phyloP scores from a whole-genome alignment of 2,797 vertebrate genomes.

The Cephalopachus bancanus region DNA sequence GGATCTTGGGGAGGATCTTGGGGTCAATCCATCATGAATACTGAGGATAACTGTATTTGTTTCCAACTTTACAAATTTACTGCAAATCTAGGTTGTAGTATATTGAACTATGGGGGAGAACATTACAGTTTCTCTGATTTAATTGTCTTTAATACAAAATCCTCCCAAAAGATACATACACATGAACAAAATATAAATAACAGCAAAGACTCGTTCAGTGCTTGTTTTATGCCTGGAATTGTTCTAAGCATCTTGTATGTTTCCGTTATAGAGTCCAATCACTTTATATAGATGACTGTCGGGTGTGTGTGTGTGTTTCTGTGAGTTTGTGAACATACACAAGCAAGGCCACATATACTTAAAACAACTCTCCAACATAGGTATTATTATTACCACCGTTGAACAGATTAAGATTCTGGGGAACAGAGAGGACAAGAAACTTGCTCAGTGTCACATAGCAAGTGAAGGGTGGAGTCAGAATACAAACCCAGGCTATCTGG shows the following conservation, averaged over 20 bases:
- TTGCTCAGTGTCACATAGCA: not conserved
- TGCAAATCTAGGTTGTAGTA: not conserved
- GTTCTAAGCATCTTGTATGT: not conserved
- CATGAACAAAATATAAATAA: not conserved
- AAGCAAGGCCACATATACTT: not conserved
- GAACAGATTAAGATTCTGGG: not conserved
- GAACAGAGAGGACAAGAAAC: not conserved
- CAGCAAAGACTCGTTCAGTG: not conserved
- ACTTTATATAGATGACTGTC: not conserved
- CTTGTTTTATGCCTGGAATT: not conserved
- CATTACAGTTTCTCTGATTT: conserved; percentile 4
- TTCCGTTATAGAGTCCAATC: not conserved
- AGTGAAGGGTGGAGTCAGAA: not conserved
- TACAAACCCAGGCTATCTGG: not conserved
- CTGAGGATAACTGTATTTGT: not conserved
- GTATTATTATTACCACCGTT: not conserved
- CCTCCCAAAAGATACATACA: not conserved
- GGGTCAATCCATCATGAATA: not conserved
- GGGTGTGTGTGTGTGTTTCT: no score
- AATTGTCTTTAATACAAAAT: conserved; percentile 15
- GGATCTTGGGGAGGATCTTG: not conserved
- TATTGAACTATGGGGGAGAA: not conserved
- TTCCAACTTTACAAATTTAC: not conserved
- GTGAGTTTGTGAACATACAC: no score
- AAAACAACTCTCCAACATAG: not conserved